Base-by-base conservation (phyloP, 1,140 invertebrate species). In the Dryas iulia region DNA sequence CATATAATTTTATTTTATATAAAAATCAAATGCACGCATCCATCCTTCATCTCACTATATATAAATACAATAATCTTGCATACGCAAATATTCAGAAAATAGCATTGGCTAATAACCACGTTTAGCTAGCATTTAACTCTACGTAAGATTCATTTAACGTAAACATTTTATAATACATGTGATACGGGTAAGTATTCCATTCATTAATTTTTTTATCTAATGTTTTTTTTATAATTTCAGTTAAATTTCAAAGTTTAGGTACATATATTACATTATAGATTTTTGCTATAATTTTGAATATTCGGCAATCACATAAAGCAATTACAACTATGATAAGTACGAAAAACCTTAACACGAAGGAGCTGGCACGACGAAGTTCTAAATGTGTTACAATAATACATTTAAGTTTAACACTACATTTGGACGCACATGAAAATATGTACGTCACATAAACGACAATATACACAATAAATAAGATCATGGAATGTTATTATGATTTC, bases 381-480 rank as follows among this genome's bases (percentile, higher is more conserved):
- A 87, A 82, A 85, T 77, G 82, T 82, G 83, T 89, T 88, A 82
- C 76, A 83, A 74, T 61, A 79, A 80, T 84, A 88, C 77, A 70
- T 66, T 59, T 61, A 71, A 60, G 83, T 81, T 82, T 73, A 72
- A 77, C 74, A 64, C 68, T 73, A 76, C 24, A 67, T 72, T 81
- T 82, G 75, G 69, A 82, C 75, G 76, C 82, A 89, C 89, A 91
- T 88, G 86, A 88, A 90, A 89, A 91, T 89, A 91, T 91, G 89
- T 89, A 89, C 79, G 89, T 71, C 80, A 83, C 73, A 74, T 78
- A 81, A 81, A 79, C 69, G 78, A 86, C 74, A 89, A 88, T 91
- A 86, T 91, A 91, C 87, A 91, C 83, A 91, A 91, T 91, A 91
- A 91, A 91, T 91, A 87, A 89, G 81, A 89, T 85, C 84, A 89